A percentile compares a stretch with the other conserved stretches of the same genome.
Evolutionary conservation across 2,797 vertebrate species (phyloP).

Genomic region (Lepus townsendii): DNA sequence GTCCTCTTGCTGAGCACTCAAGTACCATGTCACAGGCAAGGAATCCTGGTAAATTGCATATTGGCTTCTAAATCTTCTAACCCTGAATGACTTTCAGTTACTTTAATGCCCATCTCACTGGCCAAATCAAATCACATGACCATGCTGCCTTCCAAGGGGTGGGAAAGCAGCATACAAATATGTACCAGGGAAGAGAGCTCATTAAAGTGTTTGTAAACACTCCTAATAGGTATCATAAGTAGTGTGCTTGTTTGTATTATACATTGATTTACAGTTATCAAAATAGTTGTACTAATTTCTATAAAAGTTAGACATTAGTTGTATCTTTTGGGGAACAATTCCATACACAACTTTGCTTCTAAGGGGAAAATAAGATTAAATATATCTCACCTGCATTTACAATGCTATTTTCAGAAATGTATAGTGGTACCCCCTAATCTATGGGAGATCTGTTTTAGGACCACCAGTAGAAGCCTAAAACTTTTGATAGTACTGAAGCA

Average conservation of each 20-base stretch:
- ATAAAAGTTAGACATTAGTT: background rate
- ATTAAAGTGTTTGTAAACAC: background rate
- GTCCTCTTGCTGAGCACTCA: background rate
- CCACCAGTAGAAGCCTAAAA: too few relatives aligned
- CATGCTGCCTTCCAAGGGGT: background rate
- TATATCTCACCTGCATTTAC: constrained; percentile 22
- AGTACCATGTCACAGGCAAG: background rate
- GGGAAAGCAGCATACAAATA: background rate
- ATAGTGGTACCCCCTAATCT: too few relatives aligned
- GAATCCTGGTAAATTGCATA: background rate
- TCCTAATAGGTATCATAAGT: background rate
- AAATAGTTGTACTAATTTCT: constrained; percentile 49
- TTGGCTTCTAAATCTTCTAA: background rate
- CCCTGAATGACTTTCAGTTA: background rate
- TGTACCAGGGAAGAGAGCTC: background rate
- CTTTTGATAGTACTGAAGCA: too few relatives aligned
- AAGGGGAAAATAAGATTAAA: constrained; percentile 28
- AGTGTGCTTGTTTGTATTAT: background rate
- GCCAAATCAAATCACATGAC: constrained; percentile 24
- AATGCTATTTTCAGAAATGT: background rate
- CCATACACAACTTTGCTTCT: constrained; percentile 4
- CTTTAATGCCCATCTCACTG: background rate
- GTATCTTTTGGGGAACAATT: constrained; percentile 34
- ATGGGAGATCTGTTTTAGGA: too few relatives aligned
- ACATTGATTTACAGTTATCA: background rate